A percentile compares a stretch with the other conserved stretches of the same genome.
phyloP scores from a whole-genome alignment of 2,797 vertebrate species.

The Scolopax rusticola region DNA sequence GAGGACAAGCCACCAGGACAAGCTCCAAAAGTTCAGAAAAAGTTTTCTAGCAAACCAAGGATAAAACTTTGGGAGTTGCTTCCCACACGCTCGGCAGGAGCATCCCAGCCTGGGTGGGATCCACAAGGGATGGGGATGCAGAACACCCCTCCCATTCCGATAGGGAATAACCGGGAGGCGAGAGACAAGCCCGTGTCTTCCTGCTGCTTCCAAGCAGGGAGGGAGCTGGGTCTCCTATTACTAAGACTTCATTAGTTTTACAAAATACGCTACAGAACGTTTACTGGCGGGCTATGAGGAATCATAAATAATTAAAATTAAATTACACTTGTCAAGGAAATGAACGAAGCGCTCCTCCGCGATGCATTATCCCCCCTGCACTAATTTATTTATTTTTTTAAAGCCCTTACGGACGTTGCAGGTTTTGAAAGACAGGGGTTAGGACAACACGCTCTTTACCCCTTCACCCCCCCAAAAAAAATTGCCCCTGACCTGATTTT shows the following conservation, averaged over 20 bases:
- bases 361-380: neutral
- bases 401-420: neutral
- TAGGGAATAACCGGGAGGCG: neutral
- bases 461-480: too few species aligned
- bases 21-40: neutral
- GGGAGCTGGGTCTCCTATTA: constrained; percentile 59
- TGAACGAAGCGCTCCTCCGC: neutral
- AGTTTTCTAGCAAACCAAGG: neutral
- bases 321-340: constrained; percentile 76
- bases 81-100: neutral
- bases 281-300: constrained; percentile 67
- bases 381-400: neutral
- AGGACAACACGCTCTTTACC: neutral
- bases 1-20: neutral
- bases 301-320: constrained; percentile 79
- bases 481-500: neutral
- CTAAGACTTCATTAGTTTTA: constrained; percentile 76
- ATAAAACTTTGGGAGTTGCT: neutral
- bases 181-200: neutral
- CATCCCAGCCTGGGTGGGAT: neutral
- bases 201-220: neutral
- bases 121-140: neutral
- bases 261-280: constrained; percentile 72
- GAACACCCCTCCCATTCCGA: neutral
- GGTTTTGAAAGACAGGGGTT: neutral